Conservation (phyloP, 2,888 invertebrate genomes). For the Pseudanteris insignis region DNA sequence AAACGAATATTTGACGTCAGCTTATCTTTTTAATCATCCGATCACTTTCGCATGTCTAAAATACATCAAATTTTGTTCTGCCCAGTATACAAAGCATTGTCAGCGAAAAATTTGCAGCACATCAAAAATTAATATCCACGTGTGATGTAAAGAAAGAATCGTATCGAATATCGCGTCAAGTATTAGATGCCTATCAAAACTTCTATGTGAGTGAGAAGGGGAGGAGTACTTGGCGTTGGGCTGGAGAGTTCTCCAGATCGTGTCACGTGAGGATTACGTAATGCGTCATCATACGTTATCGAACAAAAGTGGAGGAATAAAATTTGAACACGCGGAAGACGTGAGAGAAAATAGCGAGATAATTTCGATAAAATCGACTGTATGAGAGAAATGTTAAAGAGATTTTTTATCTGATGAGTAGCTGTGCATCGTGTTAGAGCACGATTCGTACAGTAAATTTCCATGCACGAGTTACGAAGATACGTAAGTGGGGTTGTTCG, state of each 20-base stretch:
- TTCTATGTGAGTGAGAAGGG: too few species aligned
- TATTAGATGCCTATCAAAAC: too few species aligned
- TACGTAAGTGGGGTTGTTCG: conserved; percentile 31
- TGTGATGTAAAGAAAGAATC: too few species aligned
- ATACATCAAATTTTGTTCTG: too few species aligned
- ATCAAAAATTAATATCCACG: too few species aligned
- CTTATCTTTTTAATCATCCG: too few species aligned
- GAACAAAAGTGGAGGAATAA: conserved; percentile 1
- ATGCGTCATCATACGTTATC: conserved; percentile 2
- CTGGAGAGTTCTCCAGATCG: neutral
- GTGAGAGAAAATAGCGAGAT: conserved; percentile 23
- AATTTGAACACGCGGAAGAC: conserved; percentile 2
- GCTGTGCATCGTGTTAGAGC: conserved; percentile 43
- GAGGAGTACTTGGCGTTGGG: conserved; percentile 1
- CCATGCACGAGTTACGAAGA: conserved; percentile 23
- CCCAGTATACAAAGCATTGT: too few species aligned
- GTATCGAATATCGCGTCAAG: too few species aligned
- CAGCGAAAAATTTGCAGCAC: too few species aligned
- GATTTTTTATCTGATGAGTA: conserved; percentile 25
- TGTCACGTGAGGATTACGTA: neutral
- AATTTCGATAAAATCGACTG: conserved; percentile 28
- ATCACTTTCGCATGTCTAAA: too few species aligned
- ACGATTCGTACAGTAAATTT: conserved; percentile 33
- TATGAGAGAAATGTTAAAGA: conserved; percentile 15
- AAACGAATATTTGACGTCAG: too few species aligned